phyloP scores from a whole-genome alignment of 2,888 invertebrate species.

The Hypomecis atomaria region DNA sequence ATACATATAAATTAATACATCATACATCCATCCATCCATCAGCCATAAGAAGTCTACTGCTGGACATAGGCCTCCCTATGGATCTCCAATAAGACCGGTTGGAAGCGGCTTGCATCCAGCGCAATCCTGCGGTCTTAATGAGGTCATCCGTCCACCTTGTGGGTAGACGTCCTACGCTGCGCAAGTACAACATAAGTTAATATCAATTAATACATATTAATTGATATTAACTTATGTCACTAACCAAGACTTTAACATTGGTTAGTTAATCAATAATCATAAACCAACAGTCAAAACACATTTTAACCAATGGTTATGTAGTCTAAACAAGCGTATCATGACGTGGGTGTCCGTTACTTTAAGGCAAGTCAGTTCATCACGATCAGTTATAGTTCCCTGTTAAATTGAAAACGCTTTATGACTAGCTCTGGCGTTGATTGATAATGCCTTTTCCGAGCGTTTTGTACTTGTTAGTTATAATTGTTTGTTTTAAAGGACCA shows the following conservation, averaged over 20 bases:
- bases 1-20: too few relatives aligned
- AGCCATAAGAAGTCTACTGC: too few relatives aligned
- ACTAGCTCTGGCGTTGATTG: constrained; percentile 67
- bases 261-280: constrained; percentile 3
- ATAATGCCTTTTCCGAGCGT: constrained; percentile 57
- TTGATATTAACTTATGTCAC: too few relatives aligned
- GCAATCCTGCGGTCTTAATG: too few relatives aligned
- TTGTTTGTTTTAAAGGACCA: constrained; percentile 37
- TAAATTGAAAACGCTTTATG: constrained; percentile 74
- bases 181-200: too few relatives aligned
- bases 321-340: constrained; percentile 45
- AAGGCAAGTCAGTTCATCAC: constrained; percentile 68
- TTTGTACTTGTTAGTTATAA: constrained; percentile 44
- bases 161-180: too few relatives aligned
- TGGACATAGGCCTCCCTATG: too few relatives aligned
- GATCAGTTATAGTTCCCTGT: constrained; percentile 62
- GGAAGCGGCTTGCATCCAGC: too few relatives aligned
- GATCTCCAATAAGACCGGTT: too few relatives aligned
- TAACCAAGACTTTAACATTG: background rate
- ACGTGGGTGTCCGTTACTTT: constrained; percentile 70
- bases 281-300: constrained; percentile 17
- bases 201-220: too few relatives aligned
- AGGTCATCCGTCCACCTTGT: too few relatives aligned
- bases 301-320: constrained; percentile 18
- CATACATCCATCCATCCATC: too few relatives aligned